phyloP scores from a whole-genome alignment of 2,888 invertebrate genomes.

The Eurytoma californica region DNA sequence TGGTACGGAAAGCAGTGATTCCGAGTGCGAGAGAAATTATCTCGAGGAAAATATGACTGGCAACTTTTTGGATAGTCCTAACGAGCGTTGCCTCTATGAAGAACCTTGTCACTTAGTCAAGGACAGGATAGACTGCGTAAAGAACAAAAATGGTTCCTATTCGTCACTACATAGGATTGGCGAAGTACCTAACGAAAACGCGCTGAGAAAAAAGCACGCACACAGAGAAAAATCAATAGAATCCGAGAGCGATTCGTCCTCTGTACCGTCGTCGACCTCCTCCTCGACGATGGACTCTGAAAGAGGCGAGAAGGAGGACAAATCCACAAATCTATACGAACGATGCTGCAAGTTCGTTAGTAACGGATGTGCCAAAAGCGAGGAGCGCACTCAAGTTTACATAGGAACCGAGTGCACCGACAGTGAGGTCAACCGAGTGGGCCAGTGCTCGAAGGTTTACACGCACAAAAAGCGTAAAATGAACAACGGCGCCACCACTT shows the following conservation, averaged over 20 bases:
- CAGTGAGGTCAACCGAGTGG: conserved; percentile 60
- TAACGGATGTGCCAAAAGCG: conserved; percentile 53
- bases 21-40: conserved; percentile 54
- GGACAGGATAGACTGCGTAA: conserved; percentile 27
- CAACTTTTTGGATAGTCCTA: conserved; percentile 43
- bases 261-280: neutral
- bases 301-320: conserved; percentile 50
- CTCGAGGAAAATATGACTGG: conserved; percentile 43
- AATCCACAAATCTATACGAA: conserved; percentile 61
- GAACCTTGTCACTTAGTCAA: conserved; percentile 36
- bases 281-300: conserved; percentile 54
- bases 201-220: conserved; percentile 14
- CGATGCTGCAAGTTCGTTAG: conserved; percentile 66
- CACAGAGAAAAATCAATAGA: conserved; percentile 49
- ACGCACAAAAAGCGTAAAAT: conserved; percentile 69
- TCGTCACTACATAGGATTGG: conserved; percentile 36
- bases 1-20: conserved; percentile 54
- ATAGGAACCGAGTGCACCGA: conserved; percentile 52
- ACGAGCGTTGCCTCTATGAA: conserved; percentile 47
- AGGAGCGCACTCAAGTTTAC: conserved; percentile 36
- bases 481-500: conserved; percentile 60
- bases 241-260: conserved; percentile 51
- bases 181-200: conserved; percentile 32
- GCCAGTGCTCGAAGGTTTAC: conserved; percentile 71
- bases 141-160: conserved; percentile 30